Evolutionary conservation across 2,888 invertebrate species (phyloP).

Genomic region (Brachynemurus nebulosus): DNA sequence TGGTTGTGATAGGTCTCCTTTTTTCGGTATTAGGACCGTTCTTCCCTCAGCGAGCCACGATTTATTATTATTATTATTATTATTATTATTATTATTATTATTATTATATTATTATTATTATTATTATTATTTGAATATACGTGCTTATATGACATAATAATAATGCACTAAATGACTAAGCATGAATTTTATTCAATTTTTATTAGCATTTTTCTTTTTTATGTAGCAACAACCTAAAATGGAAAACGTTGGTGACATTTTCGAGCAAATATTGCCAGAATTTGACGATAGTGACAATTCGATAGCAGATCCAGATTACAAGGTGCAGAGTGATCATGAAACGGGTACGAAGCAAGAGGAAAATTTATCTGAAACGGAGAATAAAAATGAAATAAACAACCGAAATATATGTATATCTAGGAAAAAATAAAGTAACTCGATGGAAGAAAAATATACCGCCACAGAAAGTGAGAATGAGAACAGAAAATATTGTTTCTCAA

Average conservation of each 20-base stretch:
- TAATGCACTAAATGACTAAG: too few species aligned
- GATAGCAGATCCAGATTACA: neutral
- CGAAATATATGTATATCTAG: neutral
- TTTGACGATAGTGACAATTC: neutral
- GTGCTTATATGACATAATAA: too few species aligned
- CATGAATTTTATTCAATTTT: too few species aligned
- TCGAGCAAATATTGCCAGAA: neutral
- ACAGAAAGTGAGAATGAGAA: neutral
- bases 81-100: too few species aligned
- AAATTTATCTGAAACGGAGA: neutral
- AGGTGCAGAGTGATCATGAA: neutral
- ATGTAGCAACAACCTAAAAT: too few species aligned
- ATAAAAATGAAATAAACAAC: neutral
- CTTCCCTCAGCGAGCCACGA: too few species aligned
- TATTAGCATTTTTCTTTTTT: too few species aligned
- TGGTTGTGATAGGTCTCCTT: too few species aligned
- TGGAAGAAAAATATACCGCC: neutral
- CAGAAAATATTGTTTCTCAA: neutral
- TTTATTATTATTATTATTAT: too few species aligned
- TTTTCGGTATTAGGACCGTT: too few species aligned
- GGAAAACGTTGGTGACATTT: slow-evolving; percentile 15
- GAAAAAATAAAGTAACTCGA: neutral
- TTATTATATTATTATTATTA: too few species aligned
- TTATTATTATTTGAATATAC: too few species aligned
- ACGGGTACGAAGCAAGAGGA: neutral